Base-by-base conservation (phyloP, 2,797 vertebrate genomes). In the Chlorospingus semifuscus region DNA sequence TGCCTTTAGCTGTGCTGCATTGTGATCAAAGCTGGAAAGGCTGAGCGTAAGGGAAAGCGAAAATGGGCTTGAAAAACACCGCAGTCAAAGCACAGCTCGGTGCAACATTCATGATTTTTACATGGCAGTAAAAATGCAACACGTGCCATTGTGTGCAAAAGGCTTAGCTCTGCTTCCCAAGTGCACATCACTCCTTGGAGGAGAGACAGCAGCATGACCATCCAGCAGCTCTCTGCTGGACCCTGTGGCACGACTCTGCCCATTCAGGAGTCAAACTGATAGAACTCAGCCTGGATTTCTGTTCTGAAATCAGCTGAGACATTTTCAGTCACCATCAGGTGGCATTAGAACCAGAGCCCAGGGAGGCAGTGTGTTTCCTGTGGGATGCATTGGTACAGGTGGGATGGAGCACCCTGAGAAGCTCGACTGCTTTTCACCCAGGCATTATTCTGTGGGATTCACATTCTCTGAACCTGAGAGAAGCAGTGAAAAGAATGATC, bases 11-110 rank as follows among this genome's bases (percentile, higher is more conserved):
- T 74, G 55, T 20, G 66, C 47, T 59, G 78, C 64, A 15, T 50
- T 93, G 87, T 79, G 93, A 96, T 94, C 83, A 95, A 87, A 93
- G 91, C 94, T 79, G 87, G 66, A 78, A 87, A 89, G 87, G 84
- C 60, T 68, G 74, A 89, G 80, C 0, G 0, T 20, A 30, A 64
- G 71, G 88, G 32, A 68, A 63, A 77, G 75, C 14, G 34, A 86
- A 90, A 94, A 84, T 10, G 70, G 72, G 63, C 77, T 93, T 27
- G 50, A 66, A 76, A 94, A 93, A 29, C 20, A n/a, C 53, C 13
- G 21, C 77, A 87, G 55, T 94, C 93, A 85, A 90, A 90, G 70
- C 61, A 63, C 20, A 68, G 84, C 61, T 80, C 4, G 17, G 66
- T 55, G 69, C 71, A 74, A 68, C 69, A 37, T 24, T 29, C 10